Base-by-base conservation (phyloP, 2,797 vertebrate species). In the Euthynnus affinis region DNA sequence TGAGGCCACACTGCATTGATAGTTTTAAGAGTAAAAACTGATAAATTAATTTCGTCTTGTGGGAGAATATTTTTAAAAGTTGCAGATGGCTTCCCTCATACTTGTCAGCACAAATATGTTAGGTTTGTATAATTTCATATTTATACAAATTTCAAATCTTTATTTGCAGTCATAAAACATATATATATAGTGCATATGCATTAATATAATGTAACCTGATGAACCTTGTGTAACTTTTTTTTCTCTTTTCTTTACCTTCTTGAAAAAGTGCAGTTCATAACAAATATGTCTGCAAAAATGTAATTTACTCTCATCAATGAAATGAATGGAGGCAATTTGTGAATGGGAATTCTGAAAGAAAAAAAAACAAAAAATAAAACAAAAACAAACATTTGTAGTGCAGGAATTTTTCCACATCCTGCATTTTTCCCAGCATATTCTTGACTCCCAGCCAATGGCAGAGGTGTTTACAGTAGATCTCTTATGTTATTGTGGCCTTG, bases 401-500 rank as follows among this genome's bases (percentile, higher is more conserved):
- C 7, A 13, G 66, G n/a, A 68, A 51, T 58, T 20, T 34, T 29
- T 32, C n/a, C 57, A 52, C 34, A 65, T 71, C n/a, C 20, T 42
- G 15, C 17, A 37, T 76, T 78, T 46, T 53, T n/a, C 22, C 34
- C 52, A 55, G 32, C 37, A 68, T 65, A 84, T 40, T 80, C n/a
- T 27, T 53, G 59, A 81, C 34, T 73, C 65, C 57, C 64, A 74
- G 62, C 42, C 74, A 74, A 13, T 32, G 60, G 27, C 59, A 73
- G 29, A 65, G 59, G 65, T 91, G 90, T 91, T 92, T 91, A 90
- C 78, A 34, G 20, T 58, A 37, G 52, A 78, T 84, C 23, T 71
- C 75, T 84, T 55, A 59, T 82, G 85, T 86, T 72, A 84, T 63
- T 74, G 59, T 81, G 78, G 81, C 78, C 62, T 73, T 49, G 61